Percentiles rank a stretch among this genome's conserved stretches.
Conservation (phyloP, 92 coral and sea anemone species). For the Epizoanthus scotinus region DNA sequence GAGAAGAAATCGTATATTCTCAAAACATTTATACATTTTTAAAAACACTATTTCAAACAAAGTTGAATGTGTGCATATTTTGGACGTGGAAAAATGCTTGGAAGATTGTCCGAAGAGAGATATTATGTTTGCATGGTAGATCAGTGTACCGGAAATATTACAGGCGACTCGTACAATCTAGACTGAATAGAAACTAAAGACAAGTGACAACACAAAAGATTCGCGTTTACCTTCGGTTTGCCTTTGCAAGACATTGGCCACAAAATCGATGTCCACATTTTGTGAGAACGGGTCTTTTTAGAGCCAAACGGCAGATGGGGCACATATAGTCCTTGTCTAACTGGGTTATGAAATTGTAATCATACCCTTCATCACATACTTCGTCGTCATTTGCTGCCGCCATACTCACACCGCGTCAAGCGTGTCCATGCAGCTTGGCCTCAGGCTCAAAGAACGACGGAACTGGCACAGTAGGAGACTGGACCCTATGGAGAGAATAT, state of each 20-base stretch:
- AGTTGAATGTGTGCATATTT: too few species aligned
- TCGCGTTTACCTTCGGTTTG: conserved; percentile 23
- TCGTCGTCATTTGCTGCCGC: conserved; percentile 25
- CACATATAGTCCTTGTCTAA: conserved; percentile 8
- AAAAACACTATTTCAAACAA: too few species aligned
- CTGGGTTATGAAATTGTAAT: conserved; percentile 28
- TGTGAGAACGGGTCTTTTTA: conserved; percentile 29
- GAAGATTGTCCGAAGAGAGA: background rate
- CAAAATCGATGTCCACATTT: conserved; percentile 38
- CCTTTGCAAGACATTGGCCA: conserved; percentile 6
- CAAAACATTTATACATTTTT: too few species aligned
- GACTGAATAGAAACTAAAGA: background rate
- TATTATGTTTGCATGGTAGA: background rate
- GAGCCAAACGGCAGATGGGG: conserved; percentile 19
- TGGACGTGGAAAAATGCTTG: background rate
- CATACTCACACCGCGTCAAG: background rate
- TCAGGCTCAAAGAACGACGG: too few species aligned
- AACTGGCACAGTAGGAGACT: too few species aligned
- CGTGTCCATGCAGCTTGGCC: too few species aligned
- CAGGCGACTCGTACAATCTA: background rate
- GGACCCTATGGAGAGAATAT: too few species aligned
- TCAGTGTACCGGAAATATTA: background rate
- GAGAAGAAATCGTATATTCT: too few species aligned
- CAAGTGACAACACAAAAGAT: background rate
- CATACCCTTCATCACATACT: conserved; percentile 10